These are phyloP conservation scores for Donacobius atricapilla DNA, from an alignment of 2,113 vertebrate genomes.

Conservation along the genomic window DNA sequence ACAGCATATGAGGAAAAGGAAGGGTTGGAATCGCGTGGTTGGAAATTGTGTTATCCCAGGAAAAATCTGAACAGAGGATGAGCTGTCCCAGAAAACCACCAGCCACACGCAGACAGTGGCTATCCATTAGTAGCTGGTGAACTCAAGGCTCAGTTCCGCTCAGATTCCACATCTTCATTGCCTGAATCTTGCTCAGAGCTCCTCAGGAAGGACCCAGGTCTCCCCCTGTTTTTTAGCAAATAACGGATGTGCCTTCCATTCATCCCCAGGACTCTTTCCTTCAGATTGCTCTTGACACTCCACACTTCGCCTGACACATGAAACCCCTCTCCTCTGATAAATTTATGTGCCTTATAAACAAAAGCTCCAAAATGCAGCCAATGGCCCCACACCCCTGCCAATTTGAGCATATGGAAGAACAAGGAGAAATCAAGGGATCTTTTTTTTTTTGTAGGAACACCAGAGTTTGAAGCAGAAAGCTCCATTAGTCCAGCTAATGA, in stretches of 20 bases:
- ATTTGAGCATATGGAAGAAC: constrained; percentile 44
- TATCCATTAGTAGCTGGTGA: background rate
- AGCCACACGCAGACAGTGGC: background rate
- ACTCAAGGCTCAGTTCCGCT: background rate
- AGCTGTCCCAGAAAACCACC: background rate
- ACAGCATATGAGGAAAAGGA: background rate
- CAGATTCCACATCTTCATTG: background rate
- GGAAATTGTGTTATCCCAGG: background rate
- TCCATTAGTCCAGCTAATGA: constrained; percentile 39
- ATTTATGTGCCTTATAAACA: constrained; percentile 54
- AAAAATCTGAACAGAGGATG: background rate
- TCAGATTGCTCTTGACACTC: constrained; percentile 54
- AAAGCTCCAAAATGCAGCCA: background rate
- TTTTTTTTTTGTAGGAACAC: background rate
- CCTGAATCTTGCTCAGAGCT: background rate
- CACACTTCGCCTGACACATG: constrained; percentile 45
- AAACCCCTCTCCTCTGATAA: background rate
- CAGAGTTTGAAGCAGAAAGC: constrained; percentile 17
- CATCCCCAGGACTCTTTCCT: background rate
- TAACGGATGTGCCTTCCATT: constrained; percentile 1
- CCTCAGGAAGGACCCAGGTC: background rate
- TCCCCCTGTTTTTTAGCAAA: background rate
- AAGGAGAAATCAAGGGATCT: background rate
- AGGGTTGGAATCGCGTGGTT: fast-evolving
- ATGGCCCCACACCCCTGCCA: background rate